Percentiles rank a stretch among this genome's conserved stretches.
Evolutionary conservation across 2,113 vertebrate species (phyloP).

Genomic region (Mesembrinibis cayennensis): DNA sequence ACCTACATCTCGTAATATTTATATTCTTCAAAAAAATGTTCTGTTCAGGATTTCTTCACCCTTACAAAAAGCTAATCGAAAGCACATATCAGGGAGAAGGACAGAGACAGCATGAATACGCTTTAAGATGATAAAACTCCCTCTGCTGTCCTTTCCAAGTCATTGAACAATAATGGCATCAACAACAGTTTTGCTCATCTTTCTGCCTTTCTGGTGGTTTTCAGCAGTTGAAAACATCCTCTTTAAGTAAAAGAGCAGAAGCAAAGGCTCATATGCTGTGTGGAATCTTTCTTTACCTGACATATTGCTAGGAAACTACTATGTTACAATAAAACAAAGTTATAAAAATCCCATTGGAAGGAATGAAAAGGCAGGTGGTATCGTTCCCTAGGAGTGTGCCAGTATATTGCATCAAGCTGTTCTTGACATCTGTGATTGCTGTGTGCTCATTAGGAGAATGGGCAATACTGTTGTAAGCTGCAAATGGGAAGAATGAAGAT

Average conservation of each 20-base stretch:
- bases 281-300: neutral
- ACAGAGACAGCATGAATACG: neutral
- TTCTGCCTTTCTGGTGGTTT: neutral
- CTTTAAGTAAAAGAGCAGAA: neutral
- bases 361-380: neutral
- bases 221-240: neutral
- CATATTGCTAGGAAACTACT: neutral
- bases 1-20: neutral
- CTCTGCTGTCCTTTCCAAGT: constrained; percentile 63
- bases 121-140: constrained; percentile 59
- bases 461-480: neutral
- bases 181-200: neutral
- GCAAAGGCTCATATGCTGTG: neutral
- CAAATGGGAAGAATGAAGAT: neutral
- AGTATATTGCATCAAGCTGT: neutral
- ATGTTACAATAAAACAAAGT: neutral
- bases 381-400: neutral
- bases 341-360: neutral
- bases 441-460: neutral
- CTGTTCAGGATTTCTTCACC: neutral
- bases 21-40: neutral
- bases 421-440: neutral
- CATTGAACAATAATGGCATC: constrained; percentile 36
- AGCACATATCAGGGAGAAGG: neutral
- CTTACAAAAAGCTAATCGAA: neutral